Percentiles rank a stretch among this genome's conserved stretches.
Evolutionary conservation across 2,113 vertebrate genomes (phyloP).

Genomic region (Pachycephala philippinensis): DNA sequence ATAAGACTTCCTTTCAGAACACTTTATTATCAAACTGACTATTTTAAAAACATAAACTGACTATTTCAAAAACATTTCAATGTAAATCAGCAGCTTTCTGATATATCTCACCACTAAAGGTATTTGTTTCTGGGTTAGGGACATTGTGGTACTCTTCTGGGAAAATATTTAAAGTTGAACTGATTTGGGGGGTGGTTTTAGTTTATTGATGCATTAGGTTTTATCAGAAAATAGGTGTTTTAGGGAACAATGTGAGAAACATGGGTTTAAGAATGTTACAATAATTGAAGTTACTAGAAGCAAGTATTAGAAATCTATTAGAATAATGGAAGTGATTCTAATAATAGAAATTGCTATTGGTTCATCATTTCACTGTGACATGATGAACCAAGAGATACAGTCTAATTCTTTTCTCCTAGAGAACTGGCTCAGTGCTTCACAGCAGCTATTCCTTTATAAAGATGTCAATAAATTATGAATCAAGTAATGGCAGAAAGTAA

Average conservation of each 20-base stretch:
- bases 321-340: neutral
- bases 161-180: neutral
- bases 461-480: neutral
- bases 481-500: neutral
- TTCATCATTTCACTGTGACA: neutral
- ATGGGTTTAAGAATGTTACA: neutral
- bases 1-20: neutral
- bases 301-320: neutral
- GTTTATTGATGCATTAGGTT: neutral
- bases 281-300: neutral
- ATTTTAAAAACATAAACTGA: neutral
- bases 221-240: neutral
- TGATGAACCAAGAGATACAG: neutral
- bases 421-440: neutral
- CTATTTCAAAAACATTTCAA: neutral
- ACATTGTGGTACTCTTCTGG: neutral
- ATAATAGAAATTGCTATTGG: neutral
- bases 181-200: fast-evolving
- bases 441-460: neutral
- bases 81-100: neutral
- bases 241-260: neutral
- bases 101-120: neutral
- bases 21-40: neutral
- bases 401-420: neutral
- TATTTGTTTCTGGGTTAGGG: neutral